Evolutionary conservation across 2,113 vertebrate species (phyloP), one percentile per base, ranked within the genome.

Genomic region (Pardalotus punctatus): DNA sequence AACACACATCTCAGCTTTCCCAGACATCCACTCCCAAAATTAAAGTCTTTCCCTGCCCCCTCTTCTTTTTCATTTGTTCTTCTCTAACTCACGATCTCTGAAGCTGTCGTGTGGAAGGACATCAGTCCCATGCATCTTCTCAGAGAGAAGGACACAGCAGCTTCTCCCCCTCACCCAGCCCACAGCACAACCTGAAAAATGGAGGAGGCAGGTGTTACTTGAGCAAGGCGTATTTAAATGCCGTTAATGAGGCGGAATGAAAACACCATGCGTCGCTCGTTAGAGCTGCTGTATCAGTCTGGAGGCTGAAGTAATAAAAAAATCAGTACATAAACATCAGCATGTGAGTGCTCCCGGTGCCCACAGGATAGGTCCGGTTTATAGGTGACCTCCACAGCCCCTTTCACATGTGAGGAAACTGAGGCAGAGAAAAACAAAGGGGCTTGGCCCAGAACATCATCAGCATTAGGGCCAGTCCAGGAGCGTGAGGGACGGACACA

Each of bases 251-350:
- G 56, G 43, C 0, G 0, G 42, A 74, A 76, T 51, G 79, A 72
- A 91, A 95, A 79, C 61, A 67, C 36, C 33, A 58, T 3, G 2
- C 1, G 0, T 57, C 0, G 0, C 57, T 72, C 0, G 0, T 62
- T 53, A 33, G 81, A 87, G 73, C 81, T 66, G 69, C 27, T 83
- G 6, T 29, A 53, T 65, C 80, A 29, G 64, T 78, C 81, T 87
- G 84, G 42, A 86, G 56, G 12, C 8, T 31, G 81, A 79, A 54
- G 47, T 22, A 91, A 60, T 64, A 43, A 62, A 29, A 64, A 90
- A 79, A 78, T 48, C 40, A 64, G 27, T 10, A n/a, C 14, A 36
- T 23, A 33, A 79, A 61, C 28, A 78, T 56, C 33, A 81, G 48
- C 48, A 45, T 14, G 22, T n/a, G 48, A 62, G 21, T 42, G 27